Conservation (phyloP, 2,113 vertebrate species). For the Triplophysa siluroides region DNA sequence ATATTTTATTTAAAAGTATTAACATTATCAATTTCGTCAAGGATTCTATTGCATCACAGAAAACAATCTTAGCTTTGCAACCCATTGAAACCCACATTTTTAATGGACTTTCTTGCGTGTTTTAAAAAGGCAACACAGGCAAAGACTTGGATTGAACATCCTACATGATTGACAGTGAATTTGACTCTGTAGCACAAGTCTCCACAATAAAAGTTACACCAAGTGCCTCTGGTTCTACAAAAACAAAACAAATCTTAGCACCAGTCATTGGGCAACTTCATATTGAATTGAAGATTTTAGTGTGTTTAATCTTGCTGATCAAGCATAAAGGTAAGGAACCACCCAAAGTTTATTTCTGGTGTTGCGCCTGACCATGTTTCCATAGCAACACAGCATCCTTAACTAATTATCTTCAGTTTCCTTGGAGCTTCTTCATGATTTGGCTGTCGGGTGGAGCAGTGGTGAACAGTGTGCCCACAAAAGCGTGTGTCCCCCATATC, state of each 20-base stretch:
- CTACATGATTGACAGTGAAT: neutral
- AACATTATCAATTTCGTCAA: too few relatives aligned
- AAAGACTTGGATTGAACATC: neutral
- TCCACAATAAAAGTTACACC: neutral
- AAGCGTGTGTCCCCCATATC: constrained; percentile 86
- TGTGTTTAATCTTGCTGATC: neutral
- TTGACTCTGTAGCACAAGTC: neutral
- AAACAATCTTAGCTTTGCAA: neutral
- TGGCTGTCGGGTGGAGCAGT: constrained; percentile 80
- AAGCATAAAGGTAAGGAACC: neutral
- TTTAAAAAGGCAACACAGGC: neutral
- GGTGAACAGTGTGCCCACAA: constrained; percentile 94
- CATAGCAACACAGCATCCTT: neutral
- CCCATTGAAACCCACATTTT: neutral
- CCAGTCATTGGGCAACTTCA: neutral
- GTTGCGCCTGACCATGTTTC: neutral
- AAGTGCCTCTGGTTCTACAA: neutral
- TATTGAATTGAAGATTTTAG: neutral
- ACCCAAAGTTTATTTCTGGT: neutral
- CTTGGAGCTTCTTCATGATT: constrained; percentile 83
- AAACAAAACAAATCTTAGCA: constrained; percentile 27
- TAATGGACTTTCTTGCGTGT: neutral
- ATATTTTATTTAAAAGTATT: too few relatives aligned
- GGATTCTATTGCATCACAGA: neutral
- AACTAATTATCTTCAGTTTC: constrained; percentile 58